Evolutionary conservation across 2,888 invertebrate species (phyloP).

Genomic region (Cinara cedri): DNA sequence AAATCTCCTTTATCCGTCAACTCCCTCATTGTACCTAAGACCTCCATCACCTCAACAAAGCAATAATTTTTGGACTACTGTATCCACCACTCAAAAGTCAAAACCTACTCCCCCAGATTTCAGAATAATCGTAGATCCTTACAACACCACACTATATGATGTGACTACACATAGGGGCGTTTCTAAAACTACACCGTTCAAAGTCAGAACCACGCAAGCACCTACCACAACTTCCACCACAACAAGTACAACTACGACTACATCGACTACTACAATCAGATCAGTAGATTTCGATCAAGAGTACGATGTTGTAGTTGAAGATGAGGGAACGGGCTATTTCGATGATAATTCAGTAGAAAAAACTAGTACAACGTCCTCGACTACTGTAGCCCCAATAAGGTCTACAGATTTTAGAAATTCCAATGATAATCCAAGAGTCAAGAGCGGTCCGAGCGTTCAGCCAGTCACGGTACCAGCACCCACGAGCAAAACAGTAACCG

Average conservation of each 20-base stretch:
- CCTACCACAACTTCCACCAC: slow-evolving; percentile 58
- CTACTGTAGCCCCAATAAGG: slow-evolving; percentile 14
- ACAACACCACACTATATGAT: slow-evolving; percentile 36
- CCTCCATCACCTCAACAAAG: slow-evolving; percentile 44
- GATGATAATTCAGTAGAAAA: slow-evolving; percentile 51
- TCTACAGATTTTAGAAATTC: slow-evolving; percentile 23
- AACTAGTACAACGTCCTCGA: slow-evolving; percentile 38
- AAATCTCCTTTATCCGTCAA: slow-evolving; percentile 8
- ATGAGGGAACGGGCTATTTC: slow-evolving; percentile 25
- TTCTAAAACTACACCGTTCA: slow-evolving; percentile 26
- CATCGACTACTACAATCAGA: slow-evolving; percentile 39
- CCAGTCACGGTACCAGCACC: slow-evolving; percentile 54
- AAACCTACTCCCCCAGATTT: slow-evolving; percentile 36
- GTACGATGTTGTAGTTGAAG: slow-evolving; percentile 32
- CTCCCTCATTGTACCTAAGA: slow-evolving; percentile 36
- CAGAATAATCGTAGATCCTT: slow-evolving; percentile 51
- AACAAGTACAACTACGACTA: slow-evolving; percentile 63
- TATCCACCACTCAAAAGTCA: slow-evolving; percentile 27
- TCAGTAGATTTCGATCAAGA: slow-evolving; percentile 56
- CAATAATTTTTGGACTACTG: slow-evolving; percentile 39
- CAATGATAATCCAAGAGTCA: slow-evolving; percentile 28
- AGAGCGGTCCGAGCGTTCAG: slow-evolving; percentile 54
- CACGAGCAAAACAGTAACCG: slow-evolving; percentile 52
- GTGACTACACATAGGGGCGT: slow-evolving; percentile 47
- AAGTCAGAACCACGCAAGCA: slow-evolving; percentile 22